A percentile compares a stretch with the other conserved stretches of the same genome.
phyloP scores from a whole-genome alignment of 2,797 vertebrate genomes.

The Diplodus sargus region DNA sequence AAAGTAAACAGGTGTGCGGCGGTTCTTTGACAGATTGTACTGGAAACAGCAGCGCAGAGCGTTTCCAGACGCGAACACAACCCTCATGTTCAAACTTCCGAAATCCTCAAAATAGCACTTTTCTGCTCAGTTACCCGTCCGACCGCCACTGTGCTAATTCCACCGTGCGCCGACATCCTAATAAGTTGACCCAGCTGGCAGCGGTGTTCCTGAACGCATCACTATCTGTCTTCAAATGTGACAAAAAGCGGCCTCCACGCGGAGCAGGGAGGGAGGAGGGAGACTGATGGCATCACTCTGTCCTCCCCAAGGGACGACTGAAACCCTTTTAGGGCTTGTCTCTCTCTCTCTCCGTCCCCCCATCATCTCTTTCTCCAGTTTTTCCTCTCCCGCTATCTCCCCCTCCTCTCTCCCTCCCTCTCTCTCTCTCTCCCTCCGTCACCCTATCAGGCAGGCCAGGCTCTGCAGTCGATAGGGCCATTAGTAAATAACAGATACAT shows the following conservation, averaged over 20 bases:
- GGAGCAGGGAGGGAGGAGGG: slow-evolving; percentile 19
- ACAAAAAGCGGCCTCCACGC: slow-evolving; percentile 33
- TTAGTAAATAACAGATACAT: slow-evolving; percentile 89
- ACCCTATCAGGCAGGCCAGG: slow-evolving; percentile 56
- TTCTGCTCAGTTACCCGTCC: background rate
- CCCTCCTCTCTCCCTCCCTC: background rate
- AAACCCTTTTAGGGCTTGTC: slow-evolving; percentile 70
- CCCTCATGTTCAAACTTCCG: background rate
- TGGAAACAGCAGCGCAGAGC: background rate
- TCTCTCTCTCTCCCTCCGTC: slow-evolving; percentile 33
- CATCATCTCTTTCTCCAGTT: slow-evolving; percentile 48
- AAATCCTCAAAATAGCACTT: background rate
- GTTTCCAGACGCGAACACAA: background rate
- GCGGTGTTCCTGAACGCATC: slow-evolving; percentile 24
- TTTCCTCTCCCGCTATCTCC: slow-evolving; percentile 21
- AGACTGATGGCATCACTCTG: slow-evolving; percentile 64
- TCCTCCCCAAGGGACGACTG: slow-evolving; percentile 53
- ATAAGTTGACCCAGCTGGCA: slow-evolving; percentile 2
- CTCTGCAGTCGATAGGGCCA: slow-evolving; percentile 84
- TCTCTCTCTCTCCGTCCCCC: slow-evolving; percentile 43
- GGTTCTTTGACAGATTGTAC: background rate
- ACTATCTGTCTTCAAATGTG: slow-evolving; percentile 43
- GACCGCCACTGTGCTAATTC: background rate
- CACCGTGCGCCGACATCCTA: background rate
- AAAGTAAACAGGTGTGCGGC: background rate